Evolutionary conservation across 2,113 vertebrate species (phyloP), one percentile per base, ranked within the genome.

Genomic region (Athene noctua): DNA sequence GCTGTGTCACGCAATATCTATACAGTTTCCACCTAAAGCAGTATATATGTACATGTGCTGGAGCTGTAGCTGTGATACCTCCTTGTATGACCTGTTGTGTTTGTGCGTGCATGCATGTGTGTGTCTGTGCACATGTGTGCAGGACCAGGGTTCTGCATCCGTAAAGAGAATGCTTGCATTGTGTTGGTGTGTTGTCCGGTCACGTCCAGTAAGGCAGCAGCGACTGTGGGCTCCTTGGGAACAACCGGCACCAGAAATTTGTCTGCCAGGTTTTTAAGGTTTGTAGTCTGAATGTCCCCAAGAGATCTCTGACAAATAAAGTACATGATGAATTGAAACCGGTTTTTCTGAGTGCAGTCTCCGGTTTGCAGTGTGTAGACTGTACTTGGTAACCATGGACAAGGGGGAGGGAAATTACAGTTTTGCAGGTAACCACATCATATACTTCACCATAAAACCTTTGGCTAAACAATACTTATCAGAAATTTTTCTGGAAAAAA

Each of bases 81-180:
- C 21, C 29, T 73, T 3, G 3, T 30, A 10, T 9, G 34, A 36
- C 11, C 15, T 8, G 15, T 4, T 22, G 46, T 6, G 25, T 81
- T 27, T 2, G 0, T 3, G 4, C 2, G 1, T 58, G 26, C 5
- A 8, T 38, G 18, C 9, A 1, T n/a, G 22, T 3, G 4, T 34
- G 34, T 15, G 13, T 13, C 4, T 13, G 5, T 5, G 2, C 22
- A 5, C 1, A 2, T 1, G 1, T 34, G 42, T 19, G 18, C 32
- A 72, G 55, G 22, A n/a, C 25, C 10, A 29, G 42, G 5, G 14
- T 11, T 11, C 1, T 4, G 19, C 5, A 32, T 8, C 47, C 15
- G 1, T 1, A 25, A 1, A 10, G 10, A n/a, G 16, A 78, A 20
- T 0, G 0, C 15, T n/a, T n/a, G 8, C 15, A 6, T 80, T 55